These are phyloP conservation scores for Tetranychus cinnabarinus DNA, from an alignment of 1,140 invertebrate species.

Conservation along the genomic window DNA sequence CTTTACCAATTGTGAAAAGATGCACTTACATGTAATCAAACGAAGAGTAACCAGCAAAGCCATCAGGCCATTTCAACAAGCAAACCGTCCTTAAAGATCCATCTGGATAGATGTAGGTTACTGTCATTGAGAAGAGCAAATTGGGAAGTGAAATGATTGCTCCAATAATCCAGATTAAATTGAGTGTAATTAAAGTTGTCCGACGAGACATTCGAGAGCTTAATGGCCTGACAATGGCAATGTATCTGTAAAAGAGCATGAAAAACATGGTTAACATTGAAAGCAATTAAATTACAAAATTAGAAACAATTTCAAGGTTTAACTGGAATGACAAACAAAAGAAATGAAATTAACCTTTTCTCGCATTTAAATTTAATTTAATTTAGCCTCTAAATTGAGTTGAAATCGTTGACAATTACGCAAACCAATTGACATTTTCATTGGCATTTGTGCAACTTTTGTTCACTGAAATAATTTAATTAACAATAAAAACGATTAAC, in stretches of 20 bases:
- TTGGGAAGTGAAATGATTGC: constrained; percentile 53
- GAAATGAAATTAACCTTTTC: too few species aligned
- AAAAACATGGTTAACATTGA: too few species aligned
- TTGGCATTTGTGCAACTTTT: too few species aligned
- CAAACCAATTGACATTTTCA: too few species aligned
- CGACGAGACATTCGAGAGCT: constrained; percentile 47
- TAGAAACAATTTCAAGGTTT: too few species aligned
- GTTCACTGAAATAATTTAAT: too few species aligned
- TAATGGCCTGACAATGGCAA: constrained; percentile 67
- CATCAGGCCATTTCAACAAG: constrained; percentile 7
- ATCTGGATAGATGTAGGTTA: constrained; percentile 26
- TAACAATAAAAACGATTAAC: too few species aligned
- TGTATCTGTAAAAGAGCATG: constrained; percentile 28
- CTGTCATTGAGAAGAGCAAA: constrained; percentile 53
- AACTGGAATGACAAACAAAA: too few species aligned
- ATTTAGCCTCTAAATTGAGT: too few species aligned
- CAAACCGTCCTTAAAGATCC: constrained; percentile 30
- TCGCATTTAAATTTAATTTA: too few species aligned
- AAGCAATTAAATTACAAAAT: too few species aligned
- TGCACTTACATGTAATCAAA: constrained; percentile 8
- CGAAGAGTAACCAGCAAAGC: neutral
- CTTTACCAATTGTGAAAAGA: neutral
- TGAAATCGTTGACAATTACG: too few species aligned
- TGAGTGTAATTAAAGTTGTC: constrained; percentile 52
- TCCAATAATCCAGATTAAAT: constrained; percentile 43